A percentile compares a stretch with the other conserved stretches of the same genome.
Conservation (phyloP, 35 echinoderm and acorn worm species). For the Apostichopus japonicus region DNA sequence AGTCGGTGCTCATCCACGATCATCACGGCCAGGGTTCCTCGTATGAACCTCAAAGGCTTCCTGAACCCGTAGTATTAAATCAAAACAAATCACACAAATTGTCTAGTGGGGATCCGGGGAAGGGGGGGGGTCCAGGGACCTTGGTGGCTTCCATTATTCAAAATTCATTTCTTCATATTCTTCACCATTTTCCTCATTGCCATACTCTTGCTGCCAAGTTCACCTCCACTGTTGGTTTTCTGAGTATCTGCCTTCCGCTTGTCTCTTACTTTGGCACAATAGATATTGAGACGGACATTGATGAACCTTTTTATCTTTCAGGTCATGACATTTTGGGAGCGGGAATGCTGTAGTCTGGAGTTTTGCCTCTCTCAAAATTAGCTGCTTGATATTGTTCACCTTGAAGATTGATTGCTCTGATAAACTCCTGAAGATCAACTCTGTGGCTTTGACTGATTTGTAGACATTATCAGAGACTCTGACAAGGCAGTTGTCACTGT, state of each 20-base stretch:
- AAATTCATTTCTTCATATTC: too few species aligned
- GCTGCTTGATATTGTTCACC: not conserved
- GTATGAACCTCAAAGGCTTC: too few species aligned
- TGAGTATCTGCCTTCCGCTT: not conserved
- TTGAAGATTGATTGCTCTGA: not conserved
- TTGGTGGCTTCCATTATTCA: too few species aligned
- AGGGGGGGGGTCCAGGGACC: too few species aligned
- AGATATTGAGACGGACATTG: slow-evolving; percentile 4
- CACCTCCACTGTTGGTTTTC: not conserved
- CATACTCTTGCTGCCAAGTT: slow-evolving; percentile 7
- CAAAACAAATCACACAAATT: too few species aligned
- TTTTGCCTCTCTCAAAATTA: not conserved
- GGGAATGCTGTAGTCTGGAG: not conserved
- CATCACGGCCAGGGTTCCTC: too few species aligned
- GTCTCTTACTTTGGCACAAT: not conserved
- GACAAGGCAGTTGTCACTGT: not conserved
- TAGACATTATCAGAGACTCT: not conserved
- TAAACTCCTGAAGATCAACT: not conserved
- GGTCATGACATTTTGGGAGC: not conserved
- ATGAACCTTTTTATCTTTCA: not conserved
- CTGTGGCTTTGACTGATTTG: not conserved
- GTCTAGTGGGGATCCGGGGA: too few species aligned
- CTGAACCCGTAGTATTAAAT: too few species aligned
- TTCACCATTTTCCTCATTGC: slow-evolving; percentile 2
- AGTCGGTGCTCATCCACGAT: too few species aligned